Percentiles rank a stretch among this genome's conserved stretches.
Conservation (phyloP, 2,888 invertebrate species). For the Caenorhabditis imperialis region DNA sequence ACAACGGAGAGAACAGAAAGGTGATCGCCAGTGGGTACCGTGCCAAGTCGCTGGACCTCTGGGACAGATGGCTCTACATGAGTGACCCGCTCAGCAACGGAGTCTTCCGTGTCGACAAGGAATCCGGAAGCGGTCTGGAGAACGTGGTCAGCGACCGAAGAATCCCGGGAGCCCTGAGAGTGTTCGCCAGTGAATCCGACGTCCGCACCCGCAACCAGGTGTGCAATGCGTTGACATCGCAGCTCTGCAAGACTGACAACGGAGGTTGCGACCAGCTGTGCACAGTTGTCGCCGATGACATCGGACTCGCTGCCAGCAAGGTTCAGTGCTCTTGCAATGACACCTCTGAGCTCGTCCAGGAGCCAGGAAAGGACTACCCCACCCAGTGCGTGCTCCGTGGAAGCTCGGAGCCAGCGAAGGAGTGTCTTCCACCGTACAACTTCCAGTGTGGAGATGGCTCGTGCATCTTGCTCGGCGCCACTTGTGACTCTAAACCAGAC, state of each 20-base stretch:
- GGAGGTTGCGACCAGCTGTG: slow-evolving; percentile 88
- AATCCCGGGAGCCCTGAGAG: slow-evolving; percentile 75
- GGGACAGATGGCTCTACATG: slow-evolving; percentile 77
- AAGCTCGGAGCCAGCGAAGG: slow-evolving; percentile 39
- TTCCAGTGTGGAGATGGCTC: slow-evolving; percentile 76
- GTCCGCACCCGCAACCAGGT: slow-evolving; percentile 72
- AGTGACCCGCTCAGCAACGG: slow-evolving; percentile 81
- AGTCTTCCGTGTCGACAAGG: slow-evolving; percentile 94
- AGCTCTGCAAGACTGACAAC: slow-evolving; percentile 88
- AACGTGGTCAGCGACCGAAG: slow-evolving; percentile 93
- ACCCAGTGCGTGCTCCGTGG: slow-evolving; percentile 75
- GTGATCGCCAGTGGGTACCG: slow-evolving; percentile 73
- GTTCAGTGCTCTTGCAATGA: slow-evolving; percentile 93
- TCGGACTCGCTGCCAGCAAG: slow-evolving; percentile 73
- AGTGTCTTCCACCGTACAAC: slow-evolving; percentile 76
- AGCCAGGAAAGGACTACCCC: slow-evolving; percentile 71
- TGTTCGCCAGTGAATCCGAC: slow-evolving; percentile 75
- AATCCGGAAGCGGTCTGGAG: slow-evolving; percentile 81
- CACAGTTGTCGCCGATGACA: slow-evolving; percentile 63
- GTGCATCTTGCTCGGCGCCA: slow-evolving; percentile 92
- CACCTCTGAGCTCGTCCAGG: slow-evolving; percentile 88
- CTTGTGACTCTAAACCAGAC: slow-evolving; percentile 87
- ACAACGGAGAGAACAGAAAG: slow-evolving; percentile 87
- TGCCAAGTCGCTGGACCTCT: slow-evolving; percentile 76
- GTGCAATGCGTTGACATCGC: slow-evolving; percentile 80